Percentiles rank a stretch among this genome's conserved stretches.
phyloP scores from a whole-genome alignment of 1,140 invertebrate genomes.

The Drosophila ambigua region DNA sequence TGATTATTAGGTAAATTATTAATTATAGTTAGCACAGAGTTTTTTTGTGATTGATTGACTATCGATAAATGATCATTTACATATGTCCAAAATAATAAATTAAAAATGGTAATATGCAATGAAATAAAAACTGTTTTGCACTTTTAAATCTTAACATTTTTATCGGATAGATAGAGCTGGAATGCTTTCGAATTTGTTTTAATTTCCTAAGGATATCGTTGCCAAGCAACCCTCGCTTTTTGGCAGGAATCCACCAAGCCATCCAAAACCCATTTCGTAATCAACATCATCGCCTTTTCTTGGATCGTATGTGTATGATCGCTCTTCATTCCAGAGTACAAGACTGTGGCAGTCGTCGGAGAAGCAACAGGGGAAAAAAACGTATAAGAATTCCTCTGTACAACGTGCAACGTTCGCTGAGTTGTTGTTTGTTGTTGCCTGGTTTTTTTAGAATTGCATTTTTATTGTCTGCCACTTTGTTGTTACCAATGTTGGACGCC shows the following conservation, averaged over 20 bases:
- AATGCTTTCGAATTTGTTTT: background rate
- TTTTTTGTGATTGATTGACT: no score
- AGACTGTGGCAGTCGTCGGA: background rate
- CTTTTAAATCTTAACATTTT: background rate
- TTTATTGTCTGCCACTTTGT: slow-evolving; percentile 81
- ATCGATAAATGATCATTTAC: no score
- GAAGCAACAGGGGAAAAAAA: slow-evolving; percentile 38
- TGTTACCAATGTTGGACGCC: slow-evolving; percentile 66
- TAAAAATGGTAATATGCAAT: background rate
- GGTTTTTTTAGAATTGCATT: slow-evolving; percentile 76
- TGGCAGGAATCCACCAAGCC: slow-evolving; percentile 9
- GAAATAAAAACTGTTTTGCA: background rate
- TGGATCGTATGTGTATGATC: background rate
- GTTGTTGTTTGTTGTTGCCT: slow-evolving; percentile 37
- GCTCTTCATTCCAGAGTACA: background rate
- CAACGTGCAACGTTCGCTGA: slow-evolving; percentile 48
- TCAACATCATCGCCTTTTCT: slow-evolving; percentile 18
- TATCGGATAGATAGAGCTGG: no score
- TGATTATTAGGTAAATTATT: no score
- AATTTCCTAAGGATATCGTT: background rate
- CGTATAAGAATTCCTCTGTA: slow-evolving; percentile 56
- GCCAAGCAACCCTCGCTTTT: slow-evolving; percentile 7
- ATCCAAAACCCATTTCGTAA: slow-evolving; percentile 27
- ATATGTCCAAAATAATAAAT: no score
- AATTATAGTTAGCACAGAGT: no score